phyloP scores from a whole-genome alignment of 2,888 invertebrate species.

The Meteorus cinctellus region DNA sequence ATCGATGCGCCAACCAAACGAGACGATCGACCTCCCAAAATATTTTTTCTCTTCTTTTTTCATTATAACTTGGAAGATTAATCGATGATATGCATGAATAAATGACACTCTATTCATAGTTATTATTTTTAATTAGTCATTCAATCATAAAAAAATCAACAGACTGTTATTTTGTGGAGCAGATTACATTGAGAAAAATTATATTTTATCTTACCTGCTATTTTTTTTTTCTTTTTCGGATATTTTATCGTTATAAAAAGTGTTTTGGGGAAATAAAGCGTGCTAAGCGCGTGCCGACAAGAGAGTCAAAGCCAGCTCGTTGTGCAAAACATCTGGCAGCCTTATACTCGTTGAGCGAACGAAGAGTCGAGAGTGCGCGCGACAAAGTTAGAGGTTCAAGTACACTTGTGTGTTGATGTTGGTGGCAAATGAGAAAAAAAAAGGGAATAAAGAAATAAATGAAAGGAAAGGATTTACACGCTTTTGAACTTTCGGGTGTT shows the following conservation, averaged over 20 bases:
- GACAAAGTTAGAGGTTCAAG: constrained; percentile 39
- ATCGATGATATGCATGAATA: constrained; percentile 20
- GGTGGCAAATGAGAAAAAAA: constrained; percentile 47
- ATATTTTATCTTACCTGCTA: neutral
- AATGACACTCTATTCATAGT: neutral
- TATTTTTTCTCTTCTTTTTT: neutral
- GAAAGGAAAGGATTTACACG: constrained; percentile 58
- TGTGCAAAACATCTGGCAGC: constrained; percentile 43
- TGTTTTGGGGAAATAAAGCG: constrained; percentile 27
- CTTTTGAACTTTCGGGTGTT: constrained; percentile 60
- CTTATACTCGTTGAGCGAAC: constrained; percentile 24
- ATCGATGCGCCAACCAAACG: constrained; percentile 27
- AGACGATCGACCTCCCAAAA: constrained; percentile 28
- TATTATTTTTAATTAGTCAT: neutral
- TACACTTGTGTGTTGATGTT: constrained; percentile 43
- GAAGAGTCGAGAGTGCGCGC: constrained; percentile 51
- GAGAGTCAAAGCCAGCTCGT: constrained; percentile 1
- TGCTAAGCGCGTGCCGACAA: constrained; percentile 45
- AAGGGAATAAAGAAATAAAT: constrained; percentile 17
- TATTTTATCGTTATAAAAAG: constrained; percentile 9
- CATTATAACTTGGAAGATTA: constrained; percentile 4
- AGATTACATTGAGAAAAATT: neutral
- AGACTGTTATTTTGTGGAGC: neutral
- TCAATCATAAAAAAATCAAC: neutral
- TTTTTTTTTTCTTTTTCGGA: neutral